Evolutionary conservation across 2,888 invertebrate genomes (phyloP).

Genomic region (Callyntrura guangdongensis): DNA sequence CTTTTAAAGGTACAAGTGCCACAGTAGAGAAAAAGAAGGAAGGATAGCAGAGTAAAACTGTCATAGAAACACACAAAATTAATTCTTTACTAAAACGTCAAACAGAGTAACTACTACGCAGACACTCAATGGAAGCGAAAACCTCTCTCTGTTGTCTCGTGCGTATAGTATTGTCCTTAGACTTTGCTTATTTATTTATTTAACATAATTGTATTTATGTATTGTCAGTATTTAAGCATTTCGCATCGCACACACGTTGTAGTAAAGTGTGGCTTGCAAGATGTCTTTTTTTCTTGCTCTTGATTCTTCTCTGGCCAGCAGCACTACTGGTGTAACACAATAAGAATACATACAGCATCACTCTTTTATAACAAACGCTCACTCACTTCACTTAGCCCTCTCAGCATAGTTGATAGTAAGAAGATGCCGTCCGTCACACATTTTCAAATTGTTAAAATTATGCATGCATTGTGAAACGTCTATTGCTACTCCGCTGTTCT

Average conservation of each 20-base stretch:
- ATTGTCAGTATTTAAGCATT: not conserved
- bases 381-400: not conserved
- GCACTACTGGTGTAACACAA: not conserved
- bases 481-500: not conserved
- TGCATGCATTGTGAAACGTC: not conserved
- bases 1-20: not conserved
- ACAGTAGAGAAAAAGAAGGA: not conserved
- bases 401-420: not conserved
- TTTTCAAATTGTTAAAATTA: not conserved
- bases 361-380: not conserved
- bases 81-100: not conserved
- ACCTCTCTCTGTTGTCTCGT: too few species aligned
- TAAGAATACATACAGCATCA: not conserved
- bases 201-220: not conserved
- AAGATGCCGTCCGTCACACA: not conserved
- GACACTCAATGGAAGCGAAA: not conserved
- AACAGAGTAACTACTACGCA: not conserved
- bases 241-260: not conserved
- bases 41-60: not conserved
- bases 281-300: not conserved
- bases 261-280: not conserved
- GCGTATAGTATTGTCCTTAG: too few species aligned
- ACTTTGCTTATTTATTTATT: not conserved
- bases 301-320: not conserved
- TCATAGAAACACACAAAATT: not conserved